Conservation (phyloP, 2,888 invertebrate species). For the Nowickia ferox region DNA sequence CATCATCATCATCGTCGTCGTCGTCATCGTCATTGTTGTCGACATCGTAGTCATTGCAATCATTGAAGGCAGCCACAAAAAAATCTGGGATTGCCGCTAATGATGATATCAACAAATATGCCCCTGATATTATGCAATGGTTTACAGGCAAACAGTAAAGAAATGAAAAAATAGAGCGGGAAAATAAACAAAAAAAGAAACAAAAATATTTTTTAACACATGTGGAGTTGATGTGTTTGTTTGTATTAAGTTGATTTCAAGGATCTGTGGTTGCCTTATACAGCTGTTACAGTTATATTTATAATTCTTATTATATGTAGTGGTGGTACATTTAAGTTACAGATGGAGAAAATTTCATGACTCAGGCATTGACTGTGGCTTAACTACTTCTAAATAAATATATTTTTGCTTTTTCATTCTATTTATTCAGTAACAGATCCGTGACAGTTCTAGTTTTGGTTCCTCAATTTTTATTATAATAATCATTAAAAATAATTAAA, state of each 20-base stretch:
- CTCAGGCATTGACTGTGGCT: too few relatives aligned
- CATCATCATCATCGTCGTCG: constrained; percentile 8
- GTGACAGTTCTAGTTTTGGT: too few relatives aligned
- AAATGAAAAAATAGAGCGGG: constrained; percentile 11
- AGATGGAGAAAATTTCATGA: too few relatives aligned
- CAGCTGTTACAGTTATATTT: constrained; percentile 22
- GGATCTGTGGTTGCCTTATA: constrained; percentile 42
- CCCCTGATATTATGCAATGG: constrained; percentile 74
- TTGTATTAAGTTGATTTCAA: constrained; percentile 45
- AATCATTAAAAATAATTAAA: too few relatives aligned
- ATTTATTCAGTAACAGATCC: too few relatives aligned
- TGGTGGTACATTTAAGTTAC: not conserved
- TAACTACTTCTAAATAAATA: too few relatives aligned
- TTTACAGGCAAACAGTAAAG: not conserved
- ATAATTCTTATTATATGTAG: constrained; percentile 25
- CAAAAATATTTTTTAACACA: constrained; percentile 29
- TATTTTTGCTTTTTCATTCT: too few relatives aligned
- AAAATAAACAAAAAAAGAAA: constrained; percentile 19
- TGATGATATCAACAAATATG: constrained; percentile 73
- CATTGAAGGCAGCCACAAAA: constrained; percentile 56
- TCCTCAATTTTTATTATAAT: too few relatives aligned
- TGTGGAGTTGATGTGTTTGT: constrained; percentile 29
- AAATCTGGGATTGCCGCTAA: constrained; percentile 63
- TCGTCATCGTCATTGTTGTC: not conserved
- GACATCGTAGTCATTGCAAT: not conserved